Percentiles rank a stretch among this genome's conserved stretches.
phyloP scores from a whole-genome alignment of 2,113 vertebrate genomes.

The Hipposideros armiger region DNA sequence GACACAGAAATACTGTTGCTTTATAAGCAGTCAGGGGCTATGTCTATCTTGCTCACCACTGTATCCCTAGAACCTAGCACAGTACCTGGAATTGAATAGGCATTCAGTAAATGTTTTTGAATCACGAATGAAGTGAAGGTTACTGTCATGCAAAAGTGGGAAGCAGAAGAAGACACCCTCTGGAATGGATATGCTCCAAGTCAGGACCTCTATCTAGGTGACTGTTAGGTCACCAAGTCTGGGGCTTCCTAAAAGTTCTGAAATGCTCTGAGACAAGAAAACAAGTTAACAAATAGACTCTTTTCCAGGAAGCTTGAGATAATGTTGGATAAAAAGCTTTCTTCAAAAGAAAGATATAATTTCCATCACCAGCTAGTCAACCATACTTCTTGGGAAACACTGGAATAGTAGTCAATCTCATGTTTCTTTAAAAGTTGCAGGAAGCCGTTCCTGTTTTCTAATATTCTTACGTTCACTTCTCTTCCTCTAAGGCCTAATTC shows the following conservation, averaged over 20 bases:
- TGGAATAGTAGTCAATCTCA: conserved; percentile 43
- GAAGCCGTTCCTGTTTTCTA: conserved; percentile 55
- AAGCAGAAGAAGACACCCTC: conserved; percentile 1
- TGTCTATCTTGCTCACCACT: background rate
- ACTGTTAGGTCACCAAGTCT: background rate
- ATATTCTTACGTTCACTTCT: background rate
- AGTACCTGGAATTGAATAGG: conserved; percentile 24
- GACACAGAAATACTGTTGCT: conserved; percentile 25
- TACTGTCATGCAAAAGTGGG: background rate
- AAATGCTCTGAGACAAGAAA: conserved; percentile 54
- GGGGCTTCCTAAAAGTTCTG: conserved; percentile 18
- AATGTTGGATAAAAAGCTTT: conserved; percentile 42
- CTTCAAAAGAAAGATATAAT: conserved; percentile 13
- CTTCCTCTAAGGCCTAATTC: conserved; percentile 42
- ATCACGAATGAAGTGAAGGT: conserved; percentile 52
- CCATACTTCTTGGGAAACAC: conserved; percentile 12
- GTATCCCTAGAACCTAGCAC: conserved; percentile 10
- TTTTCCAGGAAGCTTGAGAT: conserved; percentile 35
- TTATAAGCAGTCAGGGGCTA: conserved; percentile 13
- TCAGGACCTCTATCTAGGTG: conserved; percentile 32
- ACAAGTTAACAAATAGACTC: background rate
- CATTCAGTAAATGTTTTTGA: background rate
- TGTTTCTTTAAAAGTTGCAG: conserved; percentile 30
- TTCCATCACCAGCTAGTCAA: background rate
- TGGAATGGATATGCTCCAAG: conserved; percentile 43